These are phyloP conservation scores for Cheirogaleus medius DNA, from an alignment of 2,113 vertebrate species.

Conservation along the genomic window DNA sequence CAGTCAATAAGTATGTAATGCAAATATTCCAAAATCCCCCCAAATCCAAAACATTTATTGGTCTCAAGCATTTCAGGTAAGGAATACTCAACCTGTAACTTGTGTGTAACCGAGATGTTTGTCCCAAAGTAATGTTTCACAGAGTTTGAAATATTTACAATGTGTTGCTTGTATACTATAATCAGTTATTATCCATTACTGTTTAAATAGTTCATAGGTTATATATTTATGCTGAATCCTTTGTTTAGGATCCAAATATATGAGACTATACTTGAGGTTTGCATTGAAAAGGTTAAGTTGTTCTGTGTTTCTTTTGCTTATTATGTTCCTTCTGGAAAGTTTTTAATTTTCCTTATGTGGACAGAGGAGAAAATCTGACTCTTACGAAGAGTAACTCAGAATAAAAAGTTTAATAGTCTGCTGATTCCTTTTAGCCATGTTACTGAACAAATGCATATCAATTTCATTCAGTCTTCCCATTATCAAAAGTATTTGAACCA, in stretches of 20 bases:
- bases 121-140: background rate
- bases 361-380: background rate
- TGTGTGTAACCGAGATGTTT: background rate
- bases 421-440: background rate
- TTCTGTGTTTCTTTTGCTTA: background rate
- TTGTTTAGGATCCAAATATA: background rate
- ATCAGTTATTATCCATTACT: background rate
- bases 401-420: background rate
- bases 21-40: background rate
- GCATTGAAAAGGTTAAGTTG: background rate
- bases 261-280: background rate
- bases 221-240: background rate
- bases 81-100: background rate
- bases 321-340: background rate
- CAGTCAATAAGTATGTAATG: background rate
- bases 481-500: conserved; percentile 3
- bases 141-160: background rate
- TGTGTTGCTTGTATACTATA: background rate
- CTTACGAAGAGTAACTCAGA: background rate
- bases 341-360: background rate
- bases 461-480: background rate
- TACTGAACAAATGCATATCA: background rate
- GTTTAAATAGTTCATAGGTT: background rate
- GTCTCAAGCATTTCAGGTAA: background rate
- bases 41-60: background rate